These are phyloP conservation scores for Drosophila aldrichi DNA, from an alignment of 2,888 invertebrate species.

Conservation along the genomic window DNA sequence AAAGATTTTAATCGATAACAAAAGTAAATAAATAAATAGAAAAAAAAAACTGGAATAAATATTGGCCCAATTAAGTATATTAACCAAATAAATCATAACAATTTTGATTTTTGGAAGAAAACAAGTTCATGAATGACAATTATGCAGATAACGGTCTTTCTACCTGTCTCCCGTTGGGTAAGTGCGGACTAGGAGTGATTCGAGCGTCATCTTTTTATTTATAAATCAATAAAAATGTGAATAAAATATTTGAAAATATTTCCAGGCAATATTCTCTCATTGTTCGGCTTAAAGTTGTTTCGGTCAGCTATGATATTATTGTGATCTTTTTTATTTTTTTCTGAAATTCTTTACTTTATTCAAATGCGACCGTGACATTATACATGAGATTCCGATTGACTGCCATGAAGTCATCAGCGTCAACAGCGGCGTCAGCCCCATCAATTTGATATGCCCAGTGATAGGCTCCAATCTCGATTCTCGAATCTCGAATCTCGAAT, in stretches of 20 bases:
- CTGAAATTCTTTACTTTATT: constrained; percentile 71
- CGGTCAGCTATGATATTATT: constrained; percentile 38
- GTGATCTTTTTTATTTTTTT: not conserved
- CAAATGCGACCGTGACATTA: constrained; percentile 62
- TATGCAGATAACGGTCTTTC: not conserved
- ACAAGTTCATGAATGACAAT: too few relatives aligned
- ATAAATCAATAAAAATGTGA: constrained; percentile 52
- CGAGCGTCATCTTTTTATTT: constrained; percentile 38
- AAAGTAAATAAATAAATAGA: too few relatives aligned
- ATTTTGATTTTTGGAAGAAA: too few relatives aligned
- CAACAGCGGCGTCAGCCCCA: constrained; percentile 64
- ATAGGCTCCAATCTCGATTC: constrained; percentile 33
- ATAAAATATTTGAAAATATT: constrained; percentile 25
- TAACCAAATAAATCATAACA: too few relatives aligned
- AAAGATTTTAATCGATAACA: too few relatives aligned
- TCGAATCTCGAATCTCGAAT: constrained; percentile 24
- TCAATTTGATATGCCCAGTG: constrained; percentile 67
- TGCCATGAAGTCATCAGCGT: constrained; percentile 79
- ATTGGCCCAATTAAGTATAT: too few relatives aligned
- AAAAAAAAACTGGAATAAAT: too few relatives aligned
- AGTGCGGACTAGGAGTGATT: constrained; percentile 9
- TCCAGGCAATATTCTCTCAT: constrained; percentile 28
- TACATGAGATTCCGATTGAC: constrained; percentile 39
- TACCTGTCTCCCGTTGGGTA: constrained; percentile 29
- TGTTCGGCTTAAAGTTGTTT: constrained; percentile 41